These are phyloP conservation scores for Chaetorhynchus papuensis DNA, from an alignment of 2,113 vertebrate genomes.

Conservation along the genomic window DNA sequence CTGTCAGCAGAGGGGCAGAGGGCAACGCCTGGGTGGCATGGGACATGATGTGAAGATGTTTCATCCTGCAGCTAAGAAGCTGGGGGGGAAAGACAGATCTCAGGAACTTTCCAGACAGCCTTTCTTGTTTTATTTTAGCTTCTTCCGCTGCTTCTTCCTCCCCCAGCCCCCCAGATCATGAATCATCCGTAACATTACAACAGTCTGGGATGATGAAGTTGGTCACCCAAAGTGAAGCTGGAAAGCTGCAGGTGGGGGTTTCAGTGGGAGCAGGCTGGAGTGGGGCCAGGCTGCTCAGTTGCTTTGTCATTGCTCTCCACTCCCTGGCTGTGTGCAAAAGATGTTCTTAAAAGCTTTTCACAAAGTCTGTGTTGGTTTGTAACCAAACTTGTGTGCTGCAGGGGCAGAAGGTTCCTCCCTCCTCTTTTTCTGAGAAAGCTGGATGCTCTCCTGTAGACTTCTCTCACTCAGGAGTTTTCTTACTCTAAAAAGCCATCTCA, in stretches of 20 bases:
- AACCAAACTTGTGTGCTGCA: background rate
- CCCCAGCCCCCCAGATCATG: accelerated
- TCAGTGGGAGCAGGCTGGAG: background rate
- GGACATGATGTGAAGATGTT: background rate
- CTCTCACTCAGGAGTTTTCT: background rate
- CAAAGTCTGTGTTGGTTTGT: background rate
- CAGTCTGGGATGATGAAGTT: background rate
- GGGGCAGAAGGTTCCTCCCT: background rate
- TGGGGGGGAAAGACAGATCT: background rate
- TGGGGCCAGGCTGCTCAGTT: background rate
- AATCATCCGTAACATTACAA: background rate
- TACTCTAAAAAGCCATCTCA: background rate
- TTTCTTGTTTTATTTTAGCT: background rate
- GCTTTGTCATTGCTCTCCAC: background rate
- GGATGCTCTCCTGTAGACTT: background rate
- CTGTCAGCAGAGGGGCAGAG: background rate
- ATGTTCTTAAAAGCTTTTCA: background rate
- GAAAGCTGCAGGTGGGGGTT: background rate
- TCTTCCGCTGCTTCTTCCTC: background rate
- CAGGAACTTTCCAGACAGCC: background rate
- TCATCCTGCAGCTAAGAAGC: background rate
- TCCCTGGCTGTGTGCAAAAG: accelerated
- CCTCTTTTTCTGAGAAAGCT: accelerated
- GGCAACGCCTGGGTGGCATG: background rate
- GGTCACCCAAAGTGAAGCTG: background rate